Conservation (phyloP, 92 coral and sea anemone genomes). For the Nematostella vectensis region DNA sequence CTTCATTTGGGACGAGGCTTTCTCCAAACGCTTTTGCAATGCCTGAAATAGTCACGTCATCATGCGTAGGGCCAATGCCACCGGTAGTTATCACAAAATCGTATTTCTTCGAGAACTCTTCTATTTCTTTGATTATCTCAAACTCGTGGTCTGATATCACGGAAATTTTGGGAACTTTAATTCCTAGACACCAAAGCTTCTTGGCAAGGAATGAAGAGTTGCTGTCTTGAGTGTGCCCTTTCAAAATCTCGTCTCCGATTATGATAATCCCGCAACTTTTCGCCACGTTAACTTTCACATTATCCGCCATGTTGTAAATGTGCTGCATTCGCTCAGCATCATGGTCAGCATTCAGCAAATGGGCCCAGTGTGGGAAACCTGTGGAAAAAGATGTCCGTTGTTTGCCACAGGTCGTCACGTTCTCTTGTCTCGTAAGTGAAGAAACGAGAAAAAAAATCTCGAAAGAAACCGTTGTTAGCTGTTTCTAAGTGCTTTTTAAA, state of each 20-base stretch:
- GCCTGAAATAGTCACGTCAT: slow-evolving; percentile 83
- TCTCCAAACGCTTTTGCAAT: slow-evolving; percentile 84
- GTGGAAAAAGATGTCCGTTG: too few relatives aligned
- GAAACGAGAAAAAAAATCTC: too few relatives aligned
- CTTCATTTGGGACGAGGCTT: slow-evolving; percentile 57
- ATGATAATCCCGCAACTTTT: too few relatives aligned
- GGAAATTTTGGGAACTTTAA: slow-evolving; percentile 78
- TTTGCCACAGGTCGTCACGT: too few relatives aligned
- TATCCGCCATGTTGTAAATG: slow-evolving; percentile 78
- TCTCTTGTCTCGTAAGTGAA: too few relatives aligned
- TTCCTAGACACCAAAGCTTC: slow-evolving; percentile 86
- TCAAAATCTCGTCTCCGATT: slow-evolving; percentile 92
- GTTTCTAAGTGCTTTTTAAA: too few relatives aligned
- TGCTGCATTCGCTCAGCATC: neutral
- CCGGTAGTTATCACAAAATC: slow-evolving; percentile 88
- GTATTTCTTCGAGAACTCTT: slow-evolving; percentile 55
- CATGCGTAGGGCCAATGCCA: slow-evolving; percentile 97
- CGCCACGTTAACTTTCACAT: too few relatives aligned
- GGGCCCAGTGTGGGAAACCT: too few relatives aligned
- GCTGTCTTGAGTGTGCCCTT: slow-evolving; percentile 91
- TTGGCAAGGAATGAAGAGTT: slow-evolving; percentile 72
- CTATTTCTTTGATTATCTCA: slow-evolving; percentile 65
- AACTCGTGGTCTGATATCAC: slow-evolving; percentile 79
- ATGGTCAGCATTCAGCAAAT: too few relatives aligned
- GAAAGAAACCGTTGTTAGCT: too few relatives aligned